Conservation (phyloP, 2,888 invertebrate species). For the Liopterus haemorrhoidalis region DNA sequence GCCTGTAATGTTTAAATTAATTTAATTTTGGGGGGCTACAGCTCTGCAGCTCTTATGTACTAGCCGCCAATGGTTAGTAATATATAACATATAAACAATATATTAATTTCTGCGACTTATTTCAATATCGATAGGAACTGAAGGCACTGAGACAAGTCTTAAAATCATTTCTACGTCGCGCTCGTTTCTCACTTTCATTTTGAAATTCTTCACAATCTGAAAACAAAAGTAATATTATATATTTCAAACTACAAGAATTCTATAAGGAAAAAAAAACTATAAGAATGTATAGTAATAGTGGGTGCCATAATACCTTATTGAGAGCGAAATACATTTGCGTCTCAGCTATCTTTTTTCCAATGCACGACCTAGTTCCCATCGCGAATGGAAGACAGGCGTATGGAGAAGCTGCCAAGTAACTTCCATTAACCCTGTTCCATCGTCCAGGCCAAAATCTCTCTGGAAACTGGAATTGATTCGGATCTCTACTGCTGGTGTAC, state of each 20-base stretch:
- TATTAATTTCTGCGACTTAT: constrained; percentile 34
- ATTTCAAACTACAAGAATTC: constrained; percentile 4
- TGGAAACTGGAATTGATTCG: constrained; percentile 62
- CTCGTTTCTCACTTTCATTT: constrained; percentile 49
- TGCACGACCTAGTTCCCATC: constrained; percentile 73
- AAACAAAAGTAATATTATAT: constrained; percentile 25
- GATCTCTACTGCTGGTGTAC: constrained; percentile 75
- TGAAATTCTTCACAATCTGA: constrained; percentile 49
- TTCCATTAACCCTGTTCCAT: constrained; percentile 58
- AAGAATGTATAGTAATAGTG: too few species aligned
- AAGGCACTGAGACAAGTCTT: constrained; percentile 57
- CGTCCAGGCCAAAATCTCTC: constrained; percentile 66
- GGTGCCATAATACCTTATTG: constrained; percentile 60
- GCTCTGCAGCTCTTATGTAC: too few species aligned
- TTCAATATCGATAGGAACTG: constrained; percentile 45
- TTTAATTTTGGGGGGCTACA: too few species aligned
- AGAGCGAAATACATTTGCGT: constrained; percentile 65
- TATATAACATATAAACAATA: constrained; percentile 4
- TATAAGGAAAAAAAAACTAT: constrained; percentile 16
- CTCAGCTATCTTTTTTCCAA: constrained; percentile 76
- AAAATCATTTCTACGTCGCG: constrained; percentile 52
- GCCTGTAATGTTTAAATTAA: too few species aligned
- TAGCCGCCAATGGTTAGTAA: too few species aligned
- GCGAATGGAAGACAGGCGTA: constrained; percentile 77
- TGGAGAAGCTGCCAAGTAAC: constrained; percentile 39